phyloP scores from a whole-genome alignment of 1,140 invertebrate species.

The Cephus cinctus region DNA sequence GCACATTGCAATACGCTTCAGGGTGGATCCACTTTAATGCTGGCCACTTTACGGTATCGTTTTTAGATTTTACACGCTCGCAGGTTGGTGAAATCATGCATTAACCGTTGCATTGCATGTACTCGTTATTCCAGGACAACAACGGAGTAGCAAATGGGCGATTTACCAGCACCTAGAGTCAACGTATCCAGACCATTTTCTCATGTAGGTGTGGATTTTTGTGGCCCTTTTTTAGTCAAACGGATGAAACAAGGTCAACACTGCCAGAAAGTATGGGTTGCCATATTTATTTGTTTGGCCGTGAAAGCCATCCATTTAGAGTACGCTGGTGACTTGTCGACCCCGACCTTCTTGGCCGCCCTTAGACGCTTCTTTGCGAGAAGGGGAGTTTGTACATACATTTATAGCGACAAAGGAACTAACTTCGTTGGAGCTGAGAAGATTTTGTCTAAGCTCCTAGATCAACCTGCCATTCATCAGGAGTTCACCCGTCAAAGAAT shows the following conservation, averaged over 20 bases:
- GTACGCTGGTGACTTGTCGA: slow-evolving; percentile 9
- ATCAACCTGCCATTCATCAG: too few species aligned
- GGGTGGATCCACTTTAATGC: slow-evolving; percentile 14
- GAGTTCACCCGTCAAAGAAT: slow-evolving; percentile 12
- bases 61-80: slow-evolving; percentile 13
- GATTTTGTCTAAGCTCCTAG: neutral
- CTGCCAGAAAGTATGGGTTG: slow-evolving; percentile 20
- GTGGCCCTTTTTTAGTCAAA: slow-evolving; percentile 24
- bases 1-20: slow-evolving; percentile 13
- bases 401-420: slow-evolving; percentile 26
- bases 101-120: slow-evolving; percentile 20
- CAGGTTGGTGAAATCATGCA: slow-evolving; percentile 9
- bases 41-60: neutral
- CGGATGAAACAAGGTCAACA: slow-evolving; percentile 15
- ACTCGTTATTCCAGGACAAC: slow-evolving; percentile 9
- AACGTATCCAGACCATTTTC: slow-evolving; percentile 18
- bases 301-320: slow-evolving; percentile 17
- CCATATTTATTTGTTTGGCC: slow-evolving; percentile 14
- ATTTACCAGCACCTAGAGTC: slow-evolving; percentile 23
- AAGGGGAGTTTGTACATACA: slow-evolving; percentile 16
- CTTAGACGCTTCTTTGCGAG: slow-evolving; percentile 13
- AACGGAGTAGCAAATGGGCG: slow-evolving; percentile 15
- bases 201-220: slow-evolving; percentile 20
- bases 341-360: slow-evolving; percentile 12
- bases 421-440: slow-evolving; percentile 21